Base-by-base conservation (phyloP, 2,888 invertebrate genomes). In the Microctonus hyperodae region DNA sequence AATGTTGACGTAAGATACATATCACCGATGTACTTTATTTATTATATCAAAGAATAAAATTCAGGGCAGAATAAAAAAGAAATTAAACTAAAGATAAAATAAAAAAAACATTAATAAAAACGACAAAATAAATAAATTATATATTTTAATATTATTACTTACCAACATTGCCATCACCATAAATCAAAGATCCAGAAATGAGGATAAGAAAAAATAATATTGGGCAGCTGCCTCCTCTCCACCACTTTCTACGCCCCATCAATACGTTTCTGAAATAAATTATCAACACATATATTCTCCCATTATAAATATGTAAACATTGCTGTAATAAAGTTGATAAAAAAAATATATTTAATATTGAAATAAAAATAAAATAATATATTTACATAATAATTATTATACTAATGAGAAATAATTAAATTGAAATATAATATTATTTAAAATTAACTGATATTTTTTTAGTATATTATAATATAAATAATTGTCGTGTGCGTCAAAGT, bases 141-240 rank as follows among this genome's bases (percentile, higher is more conserved):
- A 28, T 28, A 44, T 48, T 16, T 22, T 31, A 33, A 59, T 59
- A 35, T 56, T 48, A 40, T 3, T 3, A 84, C 87, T 87, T 79
- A 90, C 91, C 91, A 82, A 91, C 90, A 85, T 90, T 88, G 70
- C 88, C 89, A 83, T 90, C 89, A 78, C 88, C 87, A 73, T 83
- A 82, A 81, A 87, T 86, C 81, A 86, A 85, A 85, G 72, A 75
- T 68, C 25, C 59, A 31, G 77, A 72, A 69, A 80, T 75, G 70
- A 77, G 75, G 71, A 75, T 77, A 76, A 83, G 77, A 71, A 79
- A 69, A 72, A 83, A 67, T 69, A 76, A 70, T 81, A 77, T 77
- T 74, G 77, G 72, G 71, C 59, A 53, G 33, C 51, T 63, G 51
- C 79, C 78, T 72, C 78, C 79, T 67, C 72, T 78, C 80, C 79